Conservation (phyloP, 2,113 vertebrate genomes). For the Phycodurus eques region DNA sequence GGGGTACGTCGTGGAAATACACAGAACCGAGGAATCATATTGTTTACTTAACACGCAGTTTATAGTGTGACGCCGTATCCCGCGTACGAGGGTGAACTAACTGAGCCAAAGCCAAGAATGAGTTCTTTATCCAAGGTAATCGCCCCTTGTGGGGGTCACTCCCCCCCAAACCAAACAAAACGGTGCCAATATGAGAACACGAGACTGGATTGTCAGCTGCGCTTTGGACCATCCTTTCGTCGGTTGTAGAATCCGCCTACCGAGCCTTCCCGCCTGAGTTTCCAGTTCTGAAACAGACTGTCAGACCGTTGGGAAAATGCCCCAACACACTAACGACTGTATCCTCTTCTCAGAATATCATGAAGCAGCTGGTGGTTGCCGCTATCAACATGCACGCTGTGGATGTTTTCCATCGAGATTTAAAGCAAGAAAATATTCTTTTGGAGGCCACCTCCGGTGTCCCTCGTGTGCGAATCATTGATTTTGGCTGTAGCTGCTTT, state of each 20-base stretch:
- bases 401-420: conserved; percentile 10
- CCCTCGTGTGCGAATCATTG: conserved; percentile 3
- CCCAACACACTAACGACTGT: background rate
- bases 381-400: conserved; percentile 1
- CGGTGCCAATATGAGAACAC: no score
- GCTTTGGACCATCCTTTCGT: background rate
- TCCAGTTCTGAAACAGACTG: background rate
- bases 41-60: no score
- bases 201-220: no score
- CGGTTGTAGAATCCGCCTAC: no score
- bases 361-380: conserved; percentile 7
- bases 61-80: no score
- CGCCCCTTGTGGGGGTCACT: no score
- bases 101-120: no score
- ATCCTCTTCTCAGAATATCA: conserved; percentile 1
- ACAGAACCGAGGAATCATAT: no score
- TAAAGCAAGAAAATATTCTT: conserved; percentile 5
- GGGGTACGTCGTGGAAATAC: background rate
- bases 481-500: conserved; percentile 7
- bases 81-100: no score
- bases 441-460: background rate
- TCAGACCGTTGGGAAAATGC: background rate
- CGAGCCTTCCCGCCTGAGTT: background rate
- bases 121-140: no score
- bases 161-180: no score